phyloP scores from a whole-genome alignment of 2,113 vertebrate species.

The Hippolais icterina region DNA sequence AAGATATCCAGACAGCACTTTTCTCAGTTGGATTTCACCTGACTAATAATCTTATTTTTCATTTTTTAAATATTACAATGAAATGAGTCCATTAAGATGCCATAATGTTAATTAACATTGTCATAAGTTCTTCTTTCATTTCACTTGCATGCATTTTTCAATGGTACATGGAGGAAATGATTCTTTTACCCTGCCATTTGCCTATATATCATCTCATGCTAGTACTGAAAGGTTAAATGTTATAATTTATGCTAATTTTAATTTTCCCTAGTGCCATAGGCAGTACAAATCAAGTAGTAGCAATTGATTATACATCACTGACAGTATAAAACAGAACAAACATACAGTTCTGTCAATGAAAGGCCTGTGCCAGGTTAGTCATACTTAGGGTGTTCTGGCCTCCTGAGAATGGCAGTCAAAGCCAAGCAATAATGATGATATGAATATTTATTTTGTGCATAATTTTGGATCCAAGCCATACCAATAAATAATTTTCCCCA shows the following conservation, averaged over 20 bases:
- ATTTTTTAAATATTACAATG: constrained; percentile 41
- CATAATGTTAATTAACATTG: constrained; percentile 62
- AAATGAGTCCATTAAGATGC: constrained; percentile 47
- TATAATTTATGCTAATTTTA: constrained; percentile 76
- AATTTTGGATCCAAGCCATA: constrained; percentile 44
- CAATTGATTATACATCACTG: constrained; percentile 70
- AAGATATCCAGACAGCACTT: constrained; percentile 10
- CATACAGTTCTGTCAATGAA: constrained; percentile 59
- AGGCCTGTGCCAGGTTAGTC: constrained; percentile 50
- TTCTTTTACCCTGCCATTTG: constrained; percentile 22
- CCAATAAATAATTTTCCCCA: constrained; percentile 46
- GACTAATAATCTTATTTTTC: constrained; percentile 56
- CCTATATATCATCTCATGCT: constrained; percentile 35
- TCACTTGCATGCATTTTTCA: constrained; percentile 62
- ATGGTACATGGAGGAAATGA: constrained; percentile 8
- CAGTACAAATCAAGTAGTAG: constrained; percentile 67
- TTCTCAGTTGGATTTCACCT: constrained; percentile 50
- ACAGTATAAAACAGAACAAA: constrained; percentile 53
- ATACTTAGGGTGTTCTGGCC: constrained; percentile 40
- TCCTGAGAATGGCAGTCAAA: constrained; percentile 70
- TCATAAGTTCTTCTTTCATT: constrained; percentile 64
- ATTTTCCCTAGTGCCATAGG: constrained; percentile 60
- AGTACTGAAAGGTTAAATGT: constrained; percentile 62
- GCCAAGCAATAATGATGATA: constrained; percentile 50
- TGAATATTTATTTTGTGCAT: constrained; percentile 70